phyloP scores from a whole-genome alignment of 2,797 vertebrate genomes.

The Aulostomus chinensis region DNA sequence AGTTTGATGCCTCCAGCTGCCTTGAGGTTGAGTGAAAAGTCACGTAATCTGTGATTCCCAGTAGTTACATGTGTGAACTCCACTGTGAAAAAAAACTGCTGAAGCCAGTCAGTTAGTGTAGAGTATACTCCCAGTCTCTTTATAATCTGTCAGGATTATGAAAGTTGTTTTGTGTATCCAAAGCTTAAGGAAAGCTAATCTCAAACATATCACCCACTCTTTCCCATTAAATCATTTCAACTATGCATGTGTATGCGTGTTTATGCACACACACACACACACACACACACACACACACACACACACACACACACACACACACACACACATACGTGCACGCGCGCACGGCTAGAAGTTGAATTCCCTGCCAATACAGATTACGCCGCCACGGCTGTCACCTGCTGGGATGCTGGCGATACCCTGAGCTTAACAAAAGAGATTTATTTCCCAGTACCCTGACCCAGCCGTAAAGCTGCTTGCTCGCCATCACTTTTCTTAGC shows the following conservation, averaged over 20 bases:
- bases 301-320: slow-evolving; percentile 4
- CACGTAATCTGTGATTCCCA: no score
- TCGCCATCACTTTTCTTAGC: slow-evolving; percentile 57
- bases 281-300: slow-evolving; percentile 3
- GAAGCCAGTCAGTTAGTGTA: no score
- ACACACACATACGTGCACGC: slow-evolving; percentile 6
- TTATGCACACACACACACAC: slow-evolving; percentile 3
- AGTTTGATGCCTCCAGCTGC: no score
- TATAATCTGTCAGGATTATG: no score
- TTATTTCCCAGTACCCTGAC: slow-evolving; percentile 73
- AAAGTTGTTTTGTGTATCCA: not conserved
- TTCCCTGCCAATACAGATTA: slow-evolving; percentile 57
- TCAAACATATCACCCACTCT: slow-evolving; percentile 17
- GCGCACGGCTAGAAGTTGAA: slow-evolving; percentile 32
- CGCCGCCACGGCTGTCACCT: slow-evolving; percentile 55
- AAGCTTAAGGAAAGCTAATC: not conserved
- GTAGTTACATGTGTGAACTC: no score
- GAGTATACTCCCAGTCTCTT: no score
- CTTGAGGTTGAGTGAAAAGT: no score
- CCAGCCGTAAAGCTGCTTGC: slow-evolving; percentile 69
- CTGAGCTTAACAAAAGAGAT: slow-evolving; percentile 75
- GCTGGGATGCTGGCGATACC: slow-evolving; percentile 62
- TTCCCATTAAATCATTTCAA: slow-evolving; percentile 24
- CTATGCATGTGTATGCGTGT: slow-evolving; percentile 15
- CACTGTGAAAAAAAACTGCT: no score